A percentile compares a stretch with the other conserved stretches of the same genome.
Conservation (phyloP, 2,888 invertebrate genomes). For the Carpatolechia fugitivella region DNA sequence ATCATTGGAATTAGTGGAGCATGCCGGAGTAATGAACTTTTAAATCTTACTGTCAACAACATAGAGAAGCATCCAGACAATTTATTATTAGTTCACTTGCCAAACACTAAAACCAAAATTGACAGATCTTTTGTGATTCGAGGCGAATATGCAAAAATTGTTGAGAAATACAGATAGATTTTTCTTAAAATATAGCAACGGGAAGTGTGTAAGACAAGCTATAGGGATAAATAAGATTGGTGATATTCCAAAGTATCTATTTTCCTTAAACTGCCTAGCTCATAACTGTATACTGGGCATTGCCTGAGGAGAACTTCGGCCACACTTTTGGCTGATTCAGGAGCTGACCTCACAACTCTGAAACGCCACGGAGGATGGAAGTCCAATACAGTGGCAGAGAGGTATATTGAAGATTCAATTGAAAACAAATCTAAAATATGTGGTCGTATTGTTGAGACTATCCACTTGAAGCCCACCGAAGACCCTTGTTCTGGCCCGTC, state of each 20-base stretch:
- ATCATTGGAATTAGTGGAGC: not conserved
- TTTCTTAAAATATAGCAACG: not conserved
- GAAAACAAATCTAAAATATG: constrained; percentile 16
- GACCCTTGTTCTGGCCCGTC: no score
- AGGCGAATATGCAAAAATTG: not conserved
- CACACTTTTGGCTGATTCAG: constrained; percentile 18
- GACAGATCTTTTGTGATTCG: not conserved
- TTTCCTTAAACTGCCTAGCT: not conserved
- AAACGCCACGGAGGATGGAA: constrained; percentile 25
- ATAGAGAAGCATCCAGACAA: not conserved
- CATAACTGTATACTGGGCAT: not conserved
- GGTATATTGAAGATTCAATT: constrained; percentile 21
- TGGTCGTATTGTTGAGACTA: not conserved
- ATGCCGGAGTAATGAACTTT: not conserved
- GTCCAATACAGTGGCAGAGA: constrained; percentile 16
- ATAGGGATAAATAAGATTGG: not conserved
- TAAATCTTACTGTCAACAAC: not conserved
- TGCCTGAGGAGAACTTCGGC: constrained; percentile 19
- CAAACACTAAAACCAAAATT: not conserved
- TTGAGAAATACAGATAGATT: not conserved
- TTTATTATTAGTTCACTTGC: not conserved
- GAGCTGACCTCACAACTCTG: constrained; percentile 14
- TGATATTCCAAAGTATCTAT: not conserved
- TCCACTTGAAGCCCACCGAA: no score
- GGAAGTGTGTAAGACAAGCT: not conserved